Evolutionary conservation across 1,140 invertebrate genomes (phyloP), one percentile per base, ranked within the genome.

Genomic region (Sesamia nonagrioides): DNA sequence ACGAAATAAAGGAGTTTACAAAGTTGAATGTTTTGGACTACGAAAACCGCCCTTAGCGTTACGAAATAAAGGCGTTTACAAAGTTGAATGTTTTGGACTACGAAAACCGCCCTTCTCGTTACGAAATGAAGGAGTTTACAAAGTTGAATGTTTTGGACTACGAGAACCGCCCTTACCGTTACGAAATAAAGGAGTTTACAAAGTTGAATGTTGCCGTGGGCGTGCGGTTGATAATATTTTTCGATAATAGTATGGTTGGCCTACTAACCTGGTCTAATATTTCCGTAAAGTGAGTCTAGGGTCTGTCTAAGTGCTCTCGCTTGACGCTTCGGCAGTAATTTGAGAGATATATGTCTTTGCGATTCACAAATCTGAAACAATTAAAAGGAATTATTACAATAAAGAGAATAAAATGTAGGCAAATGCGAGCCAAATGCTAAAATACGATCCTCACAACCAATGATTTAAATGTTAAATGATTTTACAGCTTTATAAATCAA

Each of bases 281-380:
- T 95, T 21, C 88, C 87, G 71, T 92, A 93, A 33, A 95, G 81
- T 17, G 85, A 80, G 52, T 95, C 95, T 8, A 95, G 77, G 0
- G 92, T 95, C 52, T 97, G 96, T 82, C 97, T 96, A 13, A 99
- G 93, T 61, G 97, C 95, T 78, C 98, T 96, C 0, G 97, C 97
- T 60, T 98, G 96, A 90, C 98, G 97, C 95, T 99, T 99, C 5
- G 99, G 98, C 83, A 99, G 94, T 21, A 99, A 87, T 95, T 99
- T 99, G 0, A 96, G 95, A 61, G 96, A 98, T 75, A 99, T 96
- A 89, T 97, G 96, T 82, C 97, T 96, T 89, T 98, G 99, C 77
- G 98, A 97, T 88, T 99, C 98, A 88, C 98, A 98, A 72, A 97
- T 93, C 97, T 98, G 78, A 56, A 83, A 77, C 35, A 81, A 45